Evolutionary conservation across 2,797 vertebrate genomes (phyloP).

Genomic region (Catostomus latipinnis): DNA sequence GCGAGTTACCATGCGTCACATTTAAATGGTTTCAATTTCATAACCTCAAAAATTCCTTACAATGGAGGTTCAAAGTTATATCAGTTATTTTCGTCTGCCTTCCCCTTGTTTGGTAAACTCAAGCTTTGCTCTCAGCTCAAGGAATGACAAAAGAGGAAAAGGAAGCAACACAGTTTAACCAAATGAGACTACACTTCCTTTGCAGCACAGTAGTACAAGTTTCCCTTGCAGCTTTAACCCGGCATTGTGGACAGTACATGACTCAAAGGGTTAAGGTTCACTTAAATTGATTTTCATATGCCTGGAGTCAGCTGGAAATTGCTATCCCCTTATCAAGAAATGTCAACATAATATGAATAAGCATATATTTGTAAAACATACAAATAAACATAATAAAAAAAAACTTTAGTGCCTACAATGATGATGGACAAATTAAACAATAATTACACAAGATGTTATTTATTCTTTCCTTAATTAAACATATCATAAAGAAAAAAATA

Average conservation of each 20-base stretch:
- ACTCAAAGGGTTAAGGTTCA: background rate
- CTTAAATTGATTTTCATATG: background rate
- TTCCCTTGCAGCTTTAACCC: constrained; percentile 53
- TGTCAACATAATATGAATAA: no score
- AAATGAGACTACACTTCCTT: constrained; percentile 61
- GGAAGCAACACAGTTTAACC: constrained; percentile 57
- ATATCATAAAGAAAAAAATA: background rate
- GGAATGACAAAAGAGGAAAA: constrained; percentile 61
- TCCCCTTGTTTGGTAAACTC: constrained; percentile 38
- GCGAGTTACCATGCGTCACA: constrained; percentile 31
- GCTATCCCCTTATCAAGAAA: background rate
- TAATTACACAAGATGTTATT: background rate
- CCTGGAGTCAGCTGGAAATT: constrained; percentile 4
- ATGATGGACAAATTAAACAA: background rate
- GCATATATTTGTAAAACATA: no score
- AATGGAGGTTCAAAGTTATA: constrained; percentile 18
- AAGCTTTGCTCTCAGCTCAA: constrained; percentile 43
- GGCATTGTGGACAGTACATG: background rate
- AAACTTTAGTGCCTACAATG: no score
- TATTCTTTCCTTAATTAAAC: background rate
- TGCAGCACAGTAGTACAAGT: constrained; percentile 39
- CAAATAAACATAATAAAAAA: no score
- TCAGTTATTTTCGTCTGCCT: constrained; percentile 2
- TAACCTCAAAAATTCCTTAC: background rate
- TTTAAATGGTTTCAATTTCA: constrained; percentile 3